Percentiles rank a stretch among this genome's conserved stretches.
Conservation (phyloP, 30 jellyfish, hydroid and myxozoan genomes). For the Phacellophora camtschatica region DNA sequence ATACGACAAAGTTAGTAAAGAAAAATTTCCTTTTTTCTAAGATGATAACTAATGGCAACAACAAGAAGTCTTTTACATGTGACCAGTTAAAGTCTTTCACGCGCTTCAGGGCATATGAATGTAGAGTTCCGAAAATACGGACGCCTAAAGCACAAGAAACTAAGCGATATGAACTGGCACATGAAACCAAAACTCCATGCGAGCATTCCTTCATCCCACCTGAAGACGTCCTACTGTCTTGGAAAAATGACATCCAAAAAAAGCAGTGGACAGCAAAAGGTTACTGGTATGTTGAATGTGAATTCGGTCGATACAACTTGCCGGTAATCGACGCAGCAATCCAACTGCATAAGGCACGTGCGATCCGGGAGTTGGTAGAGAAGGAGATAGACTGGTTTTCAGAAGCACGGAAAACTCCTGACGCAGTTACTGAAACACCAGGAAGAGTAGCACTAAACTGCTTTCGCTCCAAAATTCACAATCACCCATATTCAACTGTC, state of each 20-base stretch:
- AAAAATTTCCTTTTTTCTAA: too few species aligned
- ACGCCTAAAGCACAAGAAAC: neutral
- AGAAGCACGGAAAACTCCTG: neutral
- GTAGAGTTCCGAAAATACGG: neutral
- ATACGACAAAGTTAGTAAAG: too few species aligned
- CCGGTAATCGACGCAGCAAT: neutral
- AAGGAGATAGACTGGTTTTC: slow-evolving; percentile 15
- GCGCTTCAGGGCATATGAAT: neutral
- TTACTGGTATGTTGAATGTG: neutral
- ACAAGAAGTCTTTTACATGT: too few species aligned
- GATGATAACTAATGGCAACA: too few species aligned
- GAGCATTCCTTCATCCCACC: neutral
- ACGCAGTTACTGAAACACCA: neutral
- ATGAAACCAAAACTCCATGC: neutral
- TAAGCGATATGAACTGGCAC: neutral
- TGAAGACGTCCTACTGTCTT: neutral
- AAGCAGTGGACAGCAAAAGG: neutral
- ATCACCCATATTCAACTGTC: neutral
- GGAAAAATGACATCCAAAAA: neutral
- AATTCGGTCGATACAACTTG: neutral
- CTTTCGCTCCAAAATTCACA: neutral
- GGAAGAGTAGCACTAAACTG: slow-evolving; percentile 1
- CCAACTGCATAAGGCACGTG: neutral
- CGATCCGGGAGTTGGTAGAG: slow-evolving; percentile 2
- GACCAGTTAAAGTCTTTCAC: neutral